Percentiles rank a stretch among this genome's conserved stretches.
Evolutionary conservation across 1,140 invertebrate species (phyloP).

Genomic region (Listronotus oregonensis): DNA sequence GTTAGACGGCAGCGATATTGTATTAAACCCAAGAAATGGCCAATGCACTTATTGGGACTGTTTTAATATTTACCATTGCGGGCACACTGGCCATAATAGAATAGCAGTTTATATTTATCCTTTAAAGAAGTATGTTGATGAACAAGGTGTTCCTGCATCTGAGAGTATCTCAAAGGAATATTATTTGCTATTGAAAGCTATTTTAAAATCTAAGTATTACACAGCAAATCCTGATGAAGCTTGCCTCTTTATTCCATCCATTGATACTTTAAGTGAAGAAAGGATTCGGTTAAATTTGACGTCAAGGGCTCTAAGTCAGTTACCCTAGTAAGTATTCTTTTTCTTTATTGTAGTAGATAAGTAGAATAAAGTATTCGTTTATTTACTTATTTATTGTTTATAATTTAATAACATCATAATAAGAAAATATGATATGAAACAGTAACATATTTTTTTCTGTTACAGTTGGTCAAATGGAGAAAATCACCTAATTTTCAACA

Average conservation of each 20-base stretch:
- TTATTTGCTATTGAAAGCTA: conserved; percentile 73
- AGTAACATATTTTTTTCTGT: conserved; percentile 29
- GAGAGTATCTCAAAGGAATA: conserved; percentile 76
- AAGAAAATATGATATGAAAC: no score
- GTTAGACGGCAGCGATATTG: conserved; percentile 42
- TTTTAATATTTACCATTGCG: conserved; percentile 92
- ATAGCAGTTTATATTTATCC: conserved; percentile 88
- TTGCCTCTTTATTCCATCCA: conserved; percentile 85
- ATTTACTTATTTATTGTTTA: no score
- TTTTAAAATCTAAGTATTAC: conserved; percentile 81
- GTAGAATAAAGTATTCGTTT: no score
- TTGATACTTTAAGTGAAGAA: conserved; percentile 87
- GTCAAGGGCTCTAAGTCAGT: conserved; percentile 71
- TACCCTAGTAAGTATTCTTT: conserved; percentile 75
- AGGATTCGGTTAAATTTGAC: conserved; percentile 74
- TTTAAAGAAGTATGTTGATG: conserved; percentile 72
- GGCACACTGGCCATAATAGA: conserved; percentile 70
- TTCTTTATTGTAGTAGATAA: no score
- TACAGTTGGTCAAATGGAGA: conserved; percentile 83
- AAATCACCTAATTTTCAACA: conserved; percentile 90
- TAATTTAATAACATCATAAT: no score
- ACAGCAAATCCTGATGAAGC: conserved; percentile 83
- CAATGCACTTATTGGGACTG: conserved; percentile 89
- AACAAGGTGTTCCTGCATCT: conserved; percentile 56
- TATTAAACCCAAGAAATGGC: conserved; percentile 54